Percentiles rank a stretch among this genome's conserved stretches.
Conservation (phyloP, 2,113 vertebrate genomes). For the Aix galericulata region DNA sequence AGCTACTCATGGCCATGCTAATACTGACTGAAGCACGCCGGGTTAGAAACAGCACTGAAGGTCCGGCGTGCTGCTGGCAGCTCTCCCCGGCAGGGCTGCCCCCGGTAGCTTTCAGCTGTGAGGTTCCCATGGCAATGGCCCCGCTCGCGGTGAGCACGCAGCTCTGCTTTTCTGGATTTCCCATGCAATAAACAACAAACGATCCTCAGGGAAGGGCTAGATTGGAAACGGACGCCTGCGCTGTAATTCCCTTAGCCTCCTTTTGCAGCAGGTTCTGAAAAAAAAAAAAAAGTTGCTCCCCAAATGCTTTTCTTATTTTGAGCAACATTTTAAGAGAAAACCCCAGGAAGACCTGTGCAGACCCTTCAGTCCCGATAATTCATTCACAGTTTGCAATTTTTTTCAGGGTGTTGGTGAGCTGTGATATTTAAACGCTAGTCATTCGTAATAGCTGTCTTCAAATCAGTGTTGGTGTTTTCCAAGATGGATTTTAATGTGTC, state of each 20-base stretch:
- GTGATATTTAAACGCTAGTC: neutral
- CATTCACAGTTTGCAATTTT: neutral
- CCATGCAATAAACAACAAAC: neutral
- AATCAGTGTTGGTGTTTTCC: conserved; percentile 18
- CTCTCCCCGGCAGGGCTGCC: neutral
- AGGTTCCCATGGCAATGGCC: conserved; percentile 45
- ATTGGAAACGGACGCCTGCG: neutral
- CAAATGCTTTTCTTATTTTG: neutral
- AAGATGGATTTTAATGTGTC: conserved; percentile 1
- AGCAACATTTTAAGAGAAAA: neutral
- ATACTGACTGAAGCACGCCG: neutral
- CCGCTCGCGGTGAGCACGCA: neutral
- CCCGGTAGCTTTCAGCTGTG: neutral
- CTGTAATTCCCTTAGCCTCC: neutral
- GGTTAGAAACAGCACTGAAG: neutral
- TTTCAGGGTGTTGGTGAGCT: neutral
- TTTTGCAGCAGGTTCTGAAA: neutral
- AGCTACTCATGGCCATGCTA: neutral
- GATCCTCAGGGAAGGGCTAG: neutral
- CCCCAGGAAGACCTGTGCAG: neutral
- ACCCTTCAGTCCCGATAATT: neutral
- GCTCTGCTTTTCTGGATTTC: neutral
- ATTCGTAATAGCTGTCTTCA: neutral
- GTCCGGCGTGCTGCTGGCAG: neutral
- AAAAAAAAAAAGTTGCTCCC: neutral